A percentile compares a stretch with the other conserved stretches of the same genome.
These are phyloP conservation scores for Melanocharis versteri DNA, from an alignment of 2,113 vertebrate species.

Conservation along the genomic window DNA sequence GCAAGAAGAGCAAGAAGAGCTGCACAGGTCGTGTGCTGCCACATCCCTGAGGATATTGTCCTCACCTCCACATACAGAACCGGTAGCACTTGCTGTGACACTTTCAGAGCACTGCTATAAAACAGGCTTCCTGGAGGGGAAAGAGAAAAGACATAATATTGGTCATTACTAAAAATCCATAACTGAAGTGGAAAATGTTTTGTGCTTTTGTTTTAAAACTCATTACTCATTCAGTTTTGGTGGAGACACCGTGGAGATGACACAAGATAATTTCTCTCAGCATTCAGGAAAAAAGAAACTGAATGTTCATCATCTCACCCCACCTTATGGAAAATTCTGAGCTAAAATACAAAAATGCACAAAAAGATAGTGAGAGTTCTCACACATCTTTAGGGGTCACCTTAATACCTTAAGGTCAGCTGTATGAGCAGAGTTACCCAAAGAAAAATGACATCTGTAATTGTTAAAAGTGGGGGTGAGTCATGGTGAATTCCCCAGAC, in stretches of 20 bases:
- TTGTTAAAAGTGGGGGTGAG: not conserved
- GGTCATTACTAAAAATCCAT: not conserved
- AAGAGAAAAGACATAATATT: not conserved
- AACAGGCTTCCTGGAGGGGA: not conserved
- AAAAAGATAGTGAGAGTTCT: not conserved
- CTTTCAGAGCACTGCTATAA: not conserved
- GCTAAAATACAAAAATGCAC: not conserved
- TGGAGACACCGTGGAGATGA: not conserved
- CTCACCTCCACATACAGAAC: not conserved
- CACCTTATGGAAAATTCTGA: not conserved
- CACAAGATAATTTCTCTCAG: not conserved
- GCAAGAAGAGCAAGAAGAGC: not conserved
- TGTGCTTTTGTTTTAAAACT: not conserved
- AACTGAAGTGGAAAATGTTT: not conserved
- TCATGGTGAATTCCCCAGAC: not conserved
- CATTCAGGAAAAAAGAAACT: not conserved
- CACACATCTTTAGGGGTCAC: not conserved
- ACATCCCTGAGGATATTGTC: not conserved
- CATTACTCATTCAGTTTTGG: not conserved
- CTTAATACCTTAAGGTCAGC: not conserved
- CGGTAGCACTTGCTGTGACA: not conserved
- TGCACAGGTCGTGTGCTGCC: not conserved
- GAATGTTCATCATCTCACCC: not conserved
- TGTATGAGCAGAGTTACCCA: not conserved
- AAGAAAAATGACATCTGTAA: not conserved